Evolutionary conservation across 2,888 invertebrate genomes (phyloP).

Genomic region (Endomychus coccineus): DNA sequence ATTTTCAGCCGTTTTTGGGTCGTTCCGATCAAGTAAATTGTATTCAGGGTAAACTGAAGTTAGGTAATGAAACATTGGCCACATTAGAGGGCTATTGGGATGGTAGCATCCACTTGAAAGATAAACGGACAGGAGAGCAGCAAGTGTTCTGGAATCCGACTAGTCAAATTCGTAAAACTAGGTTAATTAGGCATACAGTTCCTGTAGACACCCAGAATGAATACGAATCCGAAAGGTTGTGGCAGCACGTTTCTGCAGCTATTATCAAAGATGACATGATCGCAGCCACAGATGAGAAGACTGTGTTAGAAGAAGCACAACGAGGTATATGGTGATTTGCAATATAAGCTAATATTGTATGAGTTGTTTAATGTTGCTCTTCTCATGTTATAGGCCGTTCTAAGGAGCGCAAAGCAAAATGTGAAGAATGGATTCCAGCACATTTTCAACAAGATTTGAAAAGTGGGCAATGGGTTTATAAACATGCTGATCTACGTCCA

Average conservation of each 20-base stretch:
- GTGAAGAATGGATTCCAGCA: slow-evolving; percentile 64
- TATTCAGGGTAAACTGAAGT: slow-evolving; percentile 73
- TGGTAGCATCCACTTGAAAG: slow-evolving; percentile 74
- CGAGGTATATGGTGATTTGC: slow-evolving; percentile 41
- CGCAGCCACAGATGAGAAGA: slow-evolving; percentile 87
- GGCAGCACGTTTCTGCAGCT: slow-evolving; percentile 81
- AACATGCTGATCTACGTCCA: slow-evolving; percentile 71
- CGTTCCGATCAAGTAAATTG: slow-evolving; percentile 80
- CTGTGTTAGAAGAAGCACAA: slow-evolving; percentile 81
- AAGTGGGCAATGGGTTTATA: slow-evolving; percentile 60
- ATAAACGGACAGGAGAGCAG: slow-evolving; percentile 68
- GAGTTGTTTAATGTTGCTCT: too few relatives aligned
- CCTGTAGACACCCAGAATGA: slow-evolving; percentile 67
- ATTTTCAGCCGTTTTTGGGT: slow-evolving; percentile 74
- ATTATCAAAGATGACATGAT: slow-evolving; percentile 76
- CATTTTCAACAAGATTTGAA: slow-evolving; percentile 61
- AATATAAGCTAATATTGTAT: too few relatives aligned
- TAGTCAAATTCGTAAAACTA: slow-evolving; percentile 57
- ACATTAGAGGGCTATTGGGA: slow-evolving; percentile 90
- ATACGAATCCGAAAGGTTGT: slow-evolving; percentile 81
- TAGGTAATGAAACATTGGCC: slow-evolving; percentile 82
- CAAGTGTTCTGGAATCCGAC: slow-evolving; percentile 65
- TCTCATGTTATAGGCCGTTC: slow-evolving; percentile 44
- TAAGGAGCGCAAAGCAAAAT: slow-evolving; percentile 57
- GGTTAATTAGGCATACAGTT: slow-evolving; percentile 73